Conservation (phyloP, 2,113 vertebrate genomes). For the Pycnonotus jocosus region DNA sequence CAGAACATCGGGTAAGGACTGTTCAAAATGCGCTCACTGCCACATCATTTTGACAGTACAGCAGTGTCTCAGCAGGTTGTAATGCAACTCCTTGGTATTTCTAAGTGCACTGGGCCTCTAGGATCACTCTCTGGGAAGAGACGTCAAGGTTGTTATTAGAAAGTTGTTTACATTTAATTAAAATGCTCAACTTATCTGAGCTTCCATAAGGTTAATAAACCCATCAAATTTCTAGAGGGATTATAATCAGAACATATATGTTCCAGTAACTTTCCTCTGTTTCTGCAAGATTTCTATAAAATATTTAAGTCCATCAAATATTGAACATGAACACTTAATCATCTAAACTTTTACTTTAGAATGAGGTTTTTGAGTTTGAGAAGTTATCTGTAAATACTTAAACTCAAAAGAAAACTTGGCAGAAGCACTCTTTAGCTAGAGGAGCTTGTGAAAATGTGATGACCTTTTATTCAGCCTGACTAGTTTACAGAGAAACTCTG, state of each 20-base stretch:
- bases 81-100: constrained; percentile 60
- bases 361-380: not conserved
- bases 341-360: constrained; percentile 17
- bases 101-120: constrained; percentile 60
- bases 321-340: constrained; percentile 1
- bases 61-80: constrained; percentile 55
- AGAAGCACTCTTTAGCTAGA: not conserved
- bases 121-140: constrained; percentile 54
- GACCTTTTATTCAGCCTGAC: not conserved
- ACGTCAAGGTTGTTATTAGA: not conserved
- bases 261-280: constrained; percentile 5
- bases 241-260: not conserved
- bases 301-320: constrained; percentile 55
- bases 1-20: constrained; percentile 34
- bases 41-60: constrained; percentile 64
- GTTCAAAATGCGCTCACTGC: constrained; percentile 1
- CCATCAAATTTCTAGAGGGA: constrained; percentile 23
- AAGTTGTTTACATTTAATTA: constrained; percentile 60
- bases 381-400: not conserved
- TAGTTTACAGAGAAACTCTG: not conserved
- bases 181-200: not conserved
- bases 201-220: constrained; percentile 24
- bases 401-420: not conserved
- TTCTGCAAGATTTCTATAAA: constrained; percentile 24
- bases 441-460: not conserved